Evolutionary conservation across 2,797 vertebrate species (phyloP).

Genomic region (Pseudotriccus pelzelni): DNA sequence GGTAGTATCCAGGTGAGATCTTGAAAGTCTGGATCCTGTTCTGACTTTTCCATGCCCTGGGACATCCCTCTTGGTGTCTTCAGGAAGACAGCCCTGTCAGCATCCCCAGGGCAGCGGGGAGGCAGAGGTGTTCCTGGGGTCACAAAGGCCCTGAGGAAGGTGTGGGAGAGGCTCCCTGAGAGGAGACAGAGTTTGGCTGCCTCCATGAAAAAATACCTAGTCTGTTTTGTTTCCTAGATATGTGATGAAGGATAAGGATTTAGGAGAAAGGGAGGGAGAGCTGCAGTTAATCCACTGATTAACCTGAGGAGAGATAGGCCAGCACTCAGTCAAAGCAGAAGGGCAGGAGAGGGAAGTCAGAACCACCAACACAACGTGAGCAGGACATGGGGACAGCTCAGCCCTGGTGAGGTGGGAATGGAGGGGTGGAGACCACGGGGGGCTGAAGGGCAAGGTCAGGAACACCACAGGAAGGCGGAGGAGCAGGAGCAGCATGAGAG

Average conservation of each 20-base stretch:
- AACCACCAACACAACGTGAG: neutral
- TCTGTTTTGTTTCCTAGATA: conserved; percentile 59
- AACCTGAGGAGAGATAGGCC: conserved; percentile 36
- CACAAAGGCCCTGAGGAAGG: neutral
- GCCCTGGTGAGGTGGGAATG: neutral
- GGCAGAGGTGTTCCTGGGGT: neutral
- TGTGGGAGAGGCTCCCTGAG: conserved; percentile 6
- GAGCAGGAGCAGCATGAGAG: neutral
- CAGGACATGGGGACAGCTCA: fast-evolving
- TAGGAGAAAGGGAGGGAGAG: conserved; percentile 36
- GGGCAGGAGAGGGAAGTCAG: neutral
- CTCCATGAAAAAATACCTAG: conserved; percentile 34
- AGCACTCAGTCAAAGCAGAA: neutral
- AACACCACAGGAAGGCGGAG: fast-evolving
- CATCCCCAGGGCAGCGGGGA: neutral
- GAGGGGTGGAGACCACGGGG: neutral
- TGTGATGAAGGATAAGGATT: conserved; percentile 63
- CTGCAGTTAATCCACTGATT: conserved; percentile 62
- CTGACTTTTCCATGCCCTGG: neutral
- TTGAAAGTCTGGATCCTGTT: neutral
- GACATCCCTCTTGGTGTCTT: neutral
- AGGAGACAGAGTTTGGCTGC: conserved; percentile 46
- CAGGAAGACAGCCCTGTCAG: fast-evolving
- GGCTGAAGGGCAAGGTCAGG: neutral
- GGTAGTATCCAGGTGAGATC: fast-evolving